A percentile compares a stretch with the other conserved stretches of the same genome.
Conservation (phyloP, 2,888 invertebrate genomes). For the Mycalesis mineus region DNA sequence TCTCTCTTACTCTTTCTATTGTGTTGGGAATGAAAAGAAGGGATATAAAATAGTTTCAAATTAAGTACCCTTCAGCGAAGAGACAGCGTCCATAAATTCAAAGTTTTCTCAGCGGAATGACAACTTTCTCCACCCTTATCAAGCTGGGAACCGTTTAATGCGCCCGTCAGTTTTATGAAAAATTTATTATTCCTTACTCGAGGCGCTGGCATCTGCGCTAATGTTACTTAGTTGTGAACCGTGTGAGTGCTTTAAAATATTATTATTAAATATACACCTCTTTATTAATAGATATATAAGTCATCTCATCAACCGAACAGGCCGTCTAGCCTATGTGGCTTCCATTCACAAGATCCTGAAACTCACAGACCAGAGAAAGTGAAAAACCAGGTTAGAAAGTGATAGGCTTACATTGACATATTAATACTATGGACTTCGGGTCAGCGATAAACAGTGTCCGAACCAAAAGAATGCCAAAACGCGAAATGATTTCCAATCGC, state of each 20-base stretch:
- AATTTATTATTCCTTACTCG: conserved; percentile 35
- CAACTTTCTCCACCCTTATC: conserved; percentile 28
- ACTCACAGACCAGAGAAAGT: too few species aligned
- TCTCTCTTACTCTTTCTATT: too few species aligned
- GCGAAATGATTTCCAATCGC: too few species aligned
- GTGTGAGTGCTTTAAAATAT: background rate
- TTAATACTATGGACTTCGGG: too few species aligned
- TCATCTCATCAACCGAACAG: too few species aligned
- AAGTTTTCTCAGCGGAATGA: conserved; percentile 25
- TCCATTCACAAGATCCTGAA: too few species aligned
- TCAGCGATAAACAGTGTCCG: too few species aligned
- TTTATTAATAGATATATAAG: too few species aligned
- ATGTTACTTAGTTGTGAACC: conserved; percentile 5
- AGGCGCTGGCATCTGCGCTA: conserved; percentile 17
- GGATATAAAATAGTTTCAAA: conserved; percentile 16
- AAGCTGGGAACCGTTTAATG: conserved; percentile 43
- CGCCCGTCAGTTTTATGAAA: conserved; percentile 45
- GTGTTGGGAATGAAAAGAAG: background rate
- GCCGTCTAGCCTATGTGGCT: too few species aligned
- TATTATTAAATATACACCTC: background rate
- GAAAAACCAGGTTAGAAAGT: too few species aligned
- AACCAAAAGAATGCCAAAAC: too few species aligned
- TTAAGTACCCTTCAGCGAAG: conserved; percentile 15
- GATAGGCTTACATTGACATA: too few species aligned
- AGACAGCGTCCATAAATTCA: conserved; percentile 25